A percentile compares a stretch with the other conserved stretches of the same genome.
Evolutionary conservation across 2,797 vertebrate genomes (phyloP).

Genomic region (Tenualosa ilisha): DNA sequence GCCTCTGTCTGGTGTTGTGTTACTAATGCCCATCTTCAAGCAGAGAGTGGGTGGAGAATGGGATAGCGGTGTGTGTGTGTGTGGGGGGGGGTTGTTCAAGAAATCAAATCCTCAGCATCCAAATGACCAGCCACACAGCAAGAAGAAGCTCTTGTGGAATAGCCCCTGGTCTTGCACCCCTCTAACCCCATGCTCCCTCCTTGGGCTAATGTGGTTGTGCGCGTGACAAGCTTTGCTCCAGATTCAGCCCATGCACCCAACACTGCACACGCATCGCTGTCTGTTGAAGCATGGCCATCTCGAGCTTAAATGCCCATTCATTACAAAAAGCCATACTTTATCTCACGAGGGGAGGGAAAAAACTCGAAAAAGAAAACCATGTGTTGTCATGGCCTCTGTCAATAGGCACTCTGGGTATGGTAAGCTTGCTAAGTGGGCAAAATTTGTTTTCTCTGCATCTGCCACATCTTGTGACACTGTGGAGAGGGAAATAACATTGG

Average conservation of each 20-base stretch:
- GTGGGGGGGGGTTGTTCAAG: neutral
- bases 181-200: neutral
- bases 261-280: slow-evolving; percentile 50
- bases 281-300: slow-evolving; percentile 50
- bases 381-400: slow-evolving; percentile 23
- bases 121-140: neutral
- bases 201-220: slow-evolving; percentile 41
- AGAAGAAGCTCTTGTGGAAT: too few relatives aligned
- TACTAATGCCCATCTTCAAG: neutral
- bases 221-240: slow-evolving; percentile 47
- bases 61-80: neutral
- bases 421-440: slow-evolving; percentile 33
- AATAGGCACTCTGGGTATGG: slow-evolving; percentile 31
- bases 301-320: slow-evolving; percentile 38
- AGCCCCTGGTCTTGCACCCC: neutral
- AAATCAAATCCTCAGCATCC: neutral
- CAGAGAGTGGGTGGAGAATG: neutral
- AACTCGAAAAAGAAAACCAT: slow-evolving; percentile 21
- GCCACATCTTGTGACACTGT: slow-evolving; percentile 52
- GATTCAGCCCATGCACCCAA: slow-evolving; percentile 49
- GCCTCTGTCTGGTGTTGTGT: neutral
- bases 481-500: slow-evolving; percentile 29
- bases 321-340: slow-evolving; percentile 39
- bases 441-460: slow-evolving; percentile 35
- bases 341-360: neutral